Evolutionary conservation across 2,797 vertebrate species (phyloP), one percentile per base, ranked within the genome.

Genomic region (Helostoma temminkii): DNA sequence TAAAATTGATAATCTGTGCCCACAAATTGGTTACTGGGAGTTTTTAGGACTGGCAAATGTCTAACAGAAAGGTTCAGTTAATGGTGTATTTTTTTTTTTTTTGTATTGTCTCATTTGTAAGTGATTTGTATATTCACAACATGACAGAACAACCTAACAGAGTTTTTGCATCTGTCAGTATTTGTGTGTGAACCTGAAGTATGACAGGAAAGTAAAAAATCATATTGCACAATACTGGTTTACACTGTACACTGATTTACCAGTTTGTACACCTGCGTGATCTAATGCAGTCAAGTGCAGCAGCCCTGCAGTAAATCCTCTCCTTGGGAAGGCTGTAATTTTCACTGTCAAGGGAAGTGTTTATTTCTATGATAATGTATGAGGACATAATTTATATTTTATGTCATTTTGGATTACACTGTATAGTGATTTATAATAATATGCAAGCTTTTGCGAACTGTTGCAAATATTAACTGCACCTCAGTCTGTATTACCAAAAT

Each of bases 211-310:
- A 65, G 65, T 32, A 6, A 4, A 66, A 46, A 63, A 0, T 3
- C 28, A 19, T 39, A 18, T 77, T 60, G 32, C 69, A 42, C 19
- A 58, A 55, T 36, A 47, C 47, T n/a, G 30, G 26, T 61, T 65
- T 53, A n/a, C 7, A 8, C 11, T 34, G 22, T 28, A 19, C 0
- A 10, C 62, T 28, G 25, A 68, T 78, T 73, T 50, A 57, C 53
- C 43, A 9, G 71, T 72, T 74, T 72, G 43, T 59, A 25, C 22
- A 49, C 28, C 9, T 70, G 19, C 14, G 39, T 9, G 16, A 25
- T 34, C 16, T 34, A 18, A 9, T 43, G 8, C 24, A 45, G 3
- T 39, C 9, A 18, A 18, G 12, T 53, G 28, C 12, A 46, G 5
- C 26, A 2, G 11, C 28, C 42, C 41, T 39, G 5, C n/a, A 72